Conservation (phyloP, 2,888 invertebrate species). For the Acholoe squamosa region DNA sequence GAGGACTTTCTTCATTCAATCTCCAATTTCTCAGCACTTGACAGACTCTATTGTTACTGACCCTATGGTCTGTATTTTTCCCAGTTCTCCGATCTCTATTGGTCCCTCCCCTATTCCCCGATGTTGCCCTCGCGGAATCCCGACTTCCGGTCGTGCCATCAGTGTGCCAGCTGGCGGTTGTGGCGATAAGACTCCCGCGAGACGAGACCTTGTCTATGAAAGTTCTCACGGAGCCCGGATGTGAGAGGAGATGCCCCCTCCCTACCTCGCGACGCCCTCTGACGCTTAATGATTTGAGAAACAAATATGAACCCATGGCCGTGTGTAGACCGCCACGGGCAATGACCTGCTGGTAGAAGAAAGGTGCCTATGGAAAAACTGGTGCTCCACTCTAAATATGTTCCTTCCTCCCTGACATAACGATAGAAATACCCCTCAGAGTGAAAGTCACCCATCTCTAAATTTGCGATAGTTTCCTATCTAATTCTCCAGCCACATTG, state of each 20-base stretch:
- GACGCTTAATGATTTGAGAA: neutral
- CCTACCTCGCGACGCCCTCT: neutral
- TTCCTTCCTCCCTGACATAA: too few relatives aligned
- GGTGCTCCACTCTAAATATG: too few relatives aligned
- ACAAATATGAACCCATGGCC: constrained; percentile 25
- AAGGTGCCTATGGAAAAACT: too few relatives aligned
- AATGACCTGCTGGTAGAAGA: too few relatives aligned
- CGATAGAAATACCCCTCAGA: too few relatives aligned
- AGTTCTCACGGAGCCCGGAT: neutral
- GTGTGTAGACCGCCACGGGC: too few relatives aligned
- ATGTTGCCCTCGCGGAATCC: neutral
- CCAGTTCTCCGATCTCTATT: neutral
- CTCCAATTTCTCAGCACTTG: constrained; percentile 4
- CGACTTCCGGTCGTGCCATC: neutral
- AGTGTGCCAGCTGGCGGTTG: neutral
- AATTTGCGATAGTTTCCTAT: too few relatives aligned
- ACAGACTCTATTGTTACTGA: neutral
- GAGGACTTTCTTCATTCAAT: neutral
- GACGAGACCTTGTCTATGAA: neutral
- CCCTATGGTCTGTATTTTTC: neutral
- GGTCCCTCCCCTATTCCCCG: neutral
- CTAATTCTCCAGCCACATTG: too few relatives aligned
- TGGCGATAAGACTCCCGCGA: constrained; percentile 1
- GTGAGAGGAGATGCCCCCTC: neutral
- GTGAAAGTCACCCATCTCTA: too few relatives aligned